These are phyloP conservation scores for Actinia equina DNA, from an alignment of 64 coral and sea anemone species.

Conservation along the genomic window DNA sequence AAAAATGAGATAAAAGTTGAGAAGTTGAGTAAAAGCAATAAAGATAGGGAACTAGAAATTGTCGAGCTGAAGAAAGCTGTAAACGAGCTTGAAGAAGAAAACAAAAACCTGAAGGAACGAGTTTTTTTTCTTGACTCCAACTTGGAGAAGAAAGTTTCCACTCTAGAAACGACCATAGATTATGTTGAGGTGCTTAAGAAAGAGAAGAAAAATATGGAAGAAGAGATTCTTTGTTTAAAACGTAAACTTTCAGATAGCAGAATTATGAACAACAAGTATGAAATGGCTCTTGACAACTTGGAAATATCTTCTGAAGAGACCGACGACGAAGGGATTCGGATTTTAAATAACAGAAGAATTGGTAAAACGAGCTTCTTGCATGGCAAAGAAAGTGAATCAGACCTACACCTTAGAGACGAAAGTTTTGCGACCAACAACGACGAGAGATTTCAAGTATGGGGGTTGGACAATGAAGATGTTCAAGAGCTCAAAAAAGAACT, in stretches of 20 bases:
- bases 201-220: constrained; percentile 25
- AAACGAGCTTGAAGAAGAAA: not conserved
- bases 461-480: constrained; percentile 13
- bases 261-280: constrained; percentile 5
- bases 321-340: not conserved
- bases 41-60: not conserved
- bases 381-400: constrained; percentile 24
- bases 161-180: not conserved
- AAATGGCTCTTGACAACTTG: constrained; percentile 2
- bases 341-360: not conserved
- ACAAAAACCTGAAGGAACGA: not conserved
- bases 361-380: constrained; percentile 12
- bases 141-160: not conserved
- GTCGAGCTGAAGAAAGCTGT: not conserved
- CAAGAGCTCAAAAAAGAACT: constrained; percentile 23
- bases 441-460: constrained; percentile 9
- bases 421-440: not conserved
- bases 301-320: constrained; percentile 13
- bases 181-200: constrained; percentile 26
- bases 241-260: constrained; percentile 24
- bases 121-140: not conserved
- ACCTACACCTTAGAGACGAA: not conserved
- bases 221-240: constrained; percentile 24
- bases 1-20: not conserved
- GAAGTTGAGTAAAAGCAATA: not conserved